These are phyloP conservation scores for Felis chaus DNA, from an alignment of 2,113 vertebrate genomes.

Conservation along the genomic window DNA sequence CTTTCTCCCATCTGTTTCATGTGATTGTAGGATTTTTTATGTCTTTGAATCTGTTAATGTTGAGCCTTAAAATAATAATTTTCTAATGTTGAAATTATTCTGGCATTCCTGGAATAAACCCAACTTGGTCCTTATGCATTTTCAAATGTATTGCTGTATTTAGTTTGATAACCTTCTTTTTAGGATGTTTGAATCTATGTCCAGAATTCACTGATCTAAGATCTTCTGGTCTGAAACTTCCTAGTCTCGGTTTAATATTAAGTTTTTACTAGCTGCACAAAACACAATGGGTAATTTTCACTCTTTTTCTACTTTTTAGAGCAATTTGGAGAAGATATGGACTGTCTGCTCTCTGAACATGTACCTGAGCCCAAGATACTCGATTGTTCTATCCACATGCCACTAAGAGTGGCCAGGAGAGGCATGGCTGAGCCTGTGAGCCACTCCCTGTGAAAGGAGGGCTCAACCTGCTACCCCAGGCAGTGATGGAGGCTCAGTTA, in stretches of 20 bases:
- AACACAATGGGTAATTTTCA: background rate
- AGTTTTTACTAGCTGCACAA: background rate
- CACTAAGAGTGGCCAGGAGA: background rate
- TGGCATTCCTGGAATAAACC: background rate
- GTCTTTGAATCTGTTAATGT: background rate
- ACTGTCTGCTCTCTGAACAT: background rate
- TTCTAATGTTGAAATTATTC: constrained; percentile 17
- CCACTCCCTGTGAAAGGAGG: accelerated
- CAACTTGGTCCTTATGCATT: background rate
- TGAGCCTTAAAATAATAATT: background rate
- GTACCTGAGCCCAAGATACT: background rate
- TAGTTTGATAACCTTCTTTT: background rate
- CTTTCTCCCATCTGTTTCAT: background rate
- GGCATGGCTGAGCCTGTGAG: accelerated
- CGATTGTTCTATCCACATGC: background rate
- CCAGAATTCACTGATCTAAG: background rate
- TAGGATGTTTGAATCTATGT: background rate
- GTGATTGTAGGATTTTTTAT: background rate
- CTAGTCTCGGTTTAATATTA: background rate
- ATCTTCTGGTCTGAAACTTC: background rate
- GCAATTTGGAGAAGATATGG: background rate
- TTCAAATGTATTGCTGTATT: background rate
- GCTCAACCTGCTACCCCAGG: background rate
- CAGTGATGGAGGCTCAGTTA: too few relatives aligned
- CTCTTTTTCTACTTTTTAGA: constrained; percentile 12